Percentiles rank a stretch among this genome's conserved stretches.
These are phyloP conservation scores for Berghia stephanieae DNA, from an alignment of 1,140 invertebrate genomes.

Conservation along the genomic window DNA sequence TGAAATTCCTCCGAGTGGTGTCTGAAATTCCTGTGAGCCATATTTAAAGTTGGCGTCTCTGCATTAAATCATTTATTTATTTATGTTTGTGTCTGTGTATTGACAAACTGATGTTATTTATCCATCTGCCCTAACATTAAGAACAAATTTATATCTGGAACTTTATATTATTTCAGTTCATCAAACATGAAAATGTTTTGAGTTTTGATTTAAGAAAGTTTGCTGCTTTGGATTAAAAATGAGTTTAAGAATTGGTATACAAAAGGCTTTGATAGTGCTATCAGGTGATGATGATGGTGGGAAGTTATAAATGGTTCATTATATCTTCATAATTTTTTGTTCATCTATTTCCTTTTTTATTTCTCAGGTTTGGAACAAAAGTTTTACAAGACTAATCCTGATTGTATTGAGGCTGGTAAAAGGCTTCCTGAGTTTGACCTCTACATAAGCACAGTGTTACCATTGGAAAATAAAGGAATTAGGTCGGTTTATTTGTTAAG, in stretches of 20 bases:
- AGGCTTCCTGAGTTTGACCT: slow-evolving; percentile 76
- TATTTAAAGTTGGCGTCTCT: no score
- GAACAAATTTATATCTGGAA: no score
- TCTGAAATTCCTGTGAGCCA: no score
- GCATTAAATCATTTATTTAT: no score
- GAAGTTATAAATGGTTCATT: background rate
- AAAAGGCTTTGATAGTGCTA: background rate
- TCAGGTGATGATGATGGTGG: background rate
- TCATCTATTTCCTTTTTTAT: slow-evolving; percentile 12
- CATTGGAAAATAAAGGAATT: slow-evolving; percentile 66
- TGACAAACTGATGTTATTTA: no score
- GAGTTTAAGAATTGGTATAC: background rate
- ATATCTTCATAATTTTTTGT: background rate
- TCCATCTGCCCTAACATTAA: no score
- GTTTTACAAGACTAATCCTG: slow-evolving; percentile 74
- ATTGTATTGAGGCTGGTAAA: slow-evolving; percentile 76
- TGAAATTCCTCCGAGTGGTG: no score
- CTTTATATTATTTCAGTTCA: no score
- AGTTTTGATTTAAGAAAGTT: no score
- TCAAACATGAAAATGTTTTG: no score
- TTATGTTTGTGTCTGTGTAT: no score
- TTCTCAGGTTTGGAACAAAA: slow-evolving; percentile 73
- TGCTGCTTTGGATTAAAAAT: background rate
- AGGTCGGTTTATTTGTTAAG: no score
- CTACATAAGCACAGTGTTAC: slow-evolving; percentile 73